Evolutionary conservation across 1,140 invertebrate genomes (phyloP), one percentile per base, ranked within the genome.

Genomic region (Zeugodacus cucurbitae): DNA sequence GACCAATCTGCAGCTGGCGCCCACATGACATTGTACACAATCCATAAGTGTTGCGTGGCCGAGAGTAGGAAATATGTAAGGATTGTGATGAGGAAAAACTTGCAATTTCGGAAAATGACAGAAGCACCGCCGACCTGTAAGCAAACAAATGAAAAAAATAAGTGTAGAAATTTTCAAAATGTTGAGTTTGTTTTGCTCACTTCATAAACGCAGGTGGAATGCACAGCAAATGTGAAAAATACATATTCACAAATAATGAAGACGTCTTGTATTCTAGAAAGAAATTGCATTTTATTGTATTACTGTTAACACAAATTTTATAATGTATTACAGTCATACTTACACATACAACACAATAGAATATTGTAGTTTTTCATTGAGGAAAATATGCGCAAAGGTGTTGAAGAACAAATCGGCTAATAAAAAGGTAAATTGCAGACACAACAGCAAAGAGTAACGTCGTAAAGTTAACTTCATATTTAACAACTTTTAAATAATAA

Each of bases 171-270:
- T 88, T 88, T 82, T 64, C n/a, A 82, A 44, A 70, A 67, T 44
- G 89, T 88, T 89, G 85, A 17, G n/a, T n/a, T 62, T 32, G n/a
- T 88, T 87, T 64, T 88, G 86, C 91, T 90, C 94, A 96, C 96
- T 94, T 96, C 96, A 93, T 96, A 96, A 89, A 96, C 94, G 90
- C 96, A 96, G 10, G 96, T 96, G 6, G 96, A 95, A 91, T 96
- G 96, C 88, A 96, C 95, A 86, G 95, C 95, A 88, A 96, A 94
- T 26, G 96, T 91, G 86, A 96, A 94, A 58, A 95, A 92, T 1
- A 95, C 95, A 78, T 96, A 93, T 8, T 96, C 95, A 44, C 96
- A 92, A 58, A 96, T 95, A 4, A 96, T 93, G 90, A 95, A 96
- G 70, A 96, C 94, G 91, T 96, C 96, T 94, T 97, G 96, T 89